These are phyloP conservation scores for Alcis repandata DNA, from an alignment of 2,888 invertebrate species.

Conservation along the genomic window DNA sequence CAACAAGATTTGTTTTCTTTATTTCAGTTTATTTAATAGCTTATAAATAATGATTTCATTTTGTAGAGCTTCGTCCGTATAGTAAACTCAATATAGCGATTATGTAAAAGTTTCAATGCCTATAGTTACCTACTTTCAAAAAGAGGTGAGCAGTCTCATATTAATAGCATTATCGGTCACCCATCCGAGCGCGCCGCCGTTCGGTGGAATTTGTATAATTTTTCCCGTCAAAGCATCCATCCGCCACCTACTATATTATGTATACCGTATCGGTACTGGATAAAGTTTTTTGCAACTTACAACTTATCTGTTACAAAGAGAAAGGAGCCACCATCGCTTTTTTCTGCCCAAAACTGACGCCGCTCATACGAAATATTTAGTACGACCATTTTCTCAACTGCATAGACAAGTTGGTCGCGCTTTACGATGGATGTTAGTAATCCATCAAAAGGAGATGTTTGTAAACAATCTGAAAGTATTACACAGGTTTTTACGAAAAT, in stretches of 20 bases:
- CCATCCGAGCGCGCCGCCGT: no score
- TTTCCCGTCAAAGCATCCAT: background rate
- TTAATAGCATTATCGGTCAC: no score
- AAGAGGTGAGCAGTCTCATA: no score
- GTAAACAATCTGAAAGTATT: slow-evolving; percentile 20
- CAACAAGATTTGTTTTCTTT: no score
- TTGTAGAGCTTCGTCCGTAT: no score
- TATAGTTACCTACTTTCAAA: no score
- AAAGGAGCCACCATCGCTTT: background rate
- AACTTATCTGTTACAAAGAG: background rate
- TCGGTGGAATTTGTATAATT: background rate
- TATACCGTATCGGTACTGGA: background rate
- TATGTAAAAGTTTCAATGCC: no score
- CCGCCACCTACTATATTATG: background rate
- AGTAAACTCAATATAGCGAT: no score
- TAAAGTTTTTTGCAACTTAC: background rate
- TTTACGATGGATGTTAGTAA: slow-evolving; percentile 8
- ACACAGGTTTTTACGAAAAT: slow-evolving; percentile 11
- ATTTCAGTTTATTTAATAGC: no score
- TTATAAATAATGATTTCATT: no score
- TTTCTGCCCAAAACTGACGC: no score
- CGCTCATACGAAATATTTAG: background rate
- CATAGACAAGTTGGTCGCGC: background rate
- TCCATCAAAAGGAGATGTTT: slow-evolving; percentile 19
- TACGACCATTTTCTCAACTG: background rate